Conservation (phyloP, 1,140 invertebrate genomes). For the Macrobrachium nipponense region DNA sequence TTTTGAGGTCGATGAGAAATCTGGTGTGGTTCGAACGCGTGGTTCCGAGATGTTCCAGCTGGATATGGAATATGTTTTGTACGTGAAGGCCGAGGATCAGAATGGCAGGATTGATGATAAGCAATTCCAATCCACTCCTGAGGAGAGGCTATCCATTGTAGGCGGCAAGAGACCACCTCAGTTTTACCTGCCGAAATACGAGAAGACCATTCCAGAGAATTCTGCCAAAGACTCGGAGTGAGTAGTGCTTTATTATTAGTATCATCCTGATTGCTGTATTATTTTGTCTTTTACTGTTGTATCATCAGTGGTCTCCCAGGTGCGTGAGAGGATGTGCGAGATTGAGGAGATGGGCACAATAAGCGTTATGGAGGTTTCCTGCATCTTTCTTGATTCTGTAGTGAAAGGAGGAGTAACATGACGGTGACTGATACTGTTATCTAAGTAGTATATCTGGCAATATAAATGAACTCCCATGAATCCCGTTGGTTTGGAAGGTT, state of each 20-base stretch:
- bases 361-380: too few species aligned
- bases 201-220: conserved; percentile 94
- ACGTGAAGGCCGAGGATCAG: conserved; percentile 95
- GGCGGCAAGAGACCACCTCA: conserved; percentile 93
- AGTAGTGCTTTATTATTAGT: conserved; percentile 68
- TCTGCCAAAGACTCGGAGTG: conserved; percentile 96
- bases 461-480: too few species aligned
- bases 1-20: conserved; percentile 91
- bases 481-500: too few species aligned
- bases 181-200: conserved; percentile 93
- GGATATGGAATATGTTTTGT: conserved; percentile 96
- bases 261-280: too few species aligned
- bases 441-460: too few species aligned
- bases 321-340: too few species aligned
- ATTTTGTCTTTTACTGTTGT: too few species aligned
- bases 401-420: too few species aligned
- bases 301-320: too few species aligned
- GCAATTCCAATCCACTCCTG: conserved; percentile 88
- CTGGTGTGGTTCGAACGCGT: conserved; percentile 90
- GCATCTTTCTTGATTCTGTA: too few species aligned
- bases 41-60: conserved; percentile 92
- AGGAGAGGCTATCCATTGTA: conserved; percentile 91
- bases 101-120: conserved; percentile 90
- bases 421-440: too few species aligned
- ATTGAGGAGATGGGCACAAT: too few species aligned